Base-by-base conservation (phyloP, 2,113 vertebrate genomes). In the Microtus pennsylvanicus region DNA sequence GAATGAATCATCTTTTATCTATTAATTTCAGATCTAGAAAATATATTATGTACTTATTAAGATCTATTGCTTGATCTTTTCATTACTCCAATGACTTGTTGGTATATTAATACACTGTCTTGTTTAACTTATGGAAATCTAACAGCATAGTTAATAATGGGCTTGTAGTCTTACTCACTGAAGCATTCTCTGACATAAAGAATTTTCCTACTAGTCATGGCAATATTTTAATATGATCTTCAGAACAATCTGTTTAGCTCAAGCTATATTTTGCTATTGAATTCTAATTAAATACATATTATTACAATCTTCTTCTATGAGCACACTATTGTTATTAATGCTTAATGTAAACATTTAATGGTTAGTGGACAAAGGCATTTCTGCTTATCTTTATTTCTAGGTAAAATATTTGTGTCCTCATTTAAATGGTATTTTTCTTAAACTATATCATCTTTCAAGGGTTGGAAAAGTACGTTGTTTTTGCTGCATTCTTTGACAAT, bases 21-120 rank as follows among this genome's bases (percentile, higher is more conserved):
- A 19, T 21, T 93, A 82, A 89, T 67, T 70, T 96, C 38, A 86
- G 83, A 47, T 47, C 30, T 70, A 52, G 5, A 96, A 50, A 55
- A n/a, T 21, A 26, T 17, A 85, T 61, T 85, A 63, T 47, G 30
- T 55, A 12, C 38, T 67, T 33, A 30, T 5, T 33, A 65, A 38
- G 24, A 72, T 22, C 10, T 82, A 55, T 89, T 63, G 74, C 13
- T 94, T 5, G n/a, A 61, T 74, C 0, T 28, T 42, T 86, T 74
- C 89, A 30, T 69, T 90, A 38, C 1, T 52, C 24, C 1, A 72
- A 1, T 83, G 22, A 0, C 80, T 22, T 74, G 13, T 50, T 67
- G 24, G 13, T 45, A 10, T 90, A 52, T 45, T 89, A 82, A 93
- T 38, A 4, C 2, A 21, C 2, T n/a, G 21, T 89, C 9, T 72